A percentile compares a stretch with the other conserved stretches of the same genome.
Conservation (phyloP, 2,888 invertebrate genomes). For the Stenodera caucasica region DNA sequence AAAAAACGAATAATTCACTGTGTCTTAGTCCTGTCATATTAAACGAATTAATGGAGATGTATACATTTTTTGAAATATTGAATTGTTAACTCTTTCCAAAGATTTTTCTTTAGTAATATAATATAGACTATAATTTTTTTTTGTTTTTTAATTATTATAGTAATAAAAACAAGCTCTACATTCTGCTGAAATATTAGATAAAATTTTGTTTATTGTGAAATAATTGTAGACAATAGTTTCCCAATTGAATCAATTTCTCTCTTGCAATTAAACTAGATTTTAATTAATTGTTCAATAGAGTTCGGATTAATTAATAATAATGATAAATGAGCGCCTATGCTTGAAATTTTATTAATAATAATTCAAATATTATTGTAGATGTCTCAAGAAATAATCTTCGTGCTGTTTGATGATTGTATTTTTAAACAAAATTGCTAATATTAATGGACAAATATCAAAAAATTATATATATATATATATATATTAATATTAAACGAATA, state of each 20-base stretch:
- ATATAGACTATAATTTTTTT: constrained; percentile 34
- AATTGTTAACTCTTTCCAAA: constrained; percentile 58
- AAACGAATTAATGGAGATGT: constrained; percentile 54
- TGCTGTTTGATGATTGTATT: constrained; percentile 46
- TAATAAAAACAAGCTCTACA: constrained; percentile 51
- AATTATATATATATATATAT: no score
- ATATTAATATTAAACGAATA: constrained; percentile 38
- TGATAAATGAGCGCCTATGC: constrained; percentile 34
- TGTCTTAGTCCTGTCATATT: constrained; percentile 59
- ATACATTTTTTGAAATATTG: constrained; percentile 56
- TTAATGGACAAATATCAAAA: constrained; percentile 19
- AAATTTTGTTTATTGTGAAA: neutral
- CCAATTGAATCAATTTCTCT: no score
- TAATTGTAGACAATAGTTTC: neutral
- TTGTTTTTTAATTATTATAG: constrained; percentile 38
- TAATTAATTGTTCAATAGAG: constrained; percentile 23
- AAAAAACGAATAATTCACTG: constrained; percentile 56
- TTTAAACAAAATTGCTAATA: constrained; percentile 13
- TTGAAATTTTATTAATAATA: constrained; percentile 39
- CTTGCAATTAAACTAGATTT: no score
- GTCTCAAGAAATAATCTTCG: constrained; percentile 45
- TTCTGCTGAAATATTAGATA: constrained; percentile 32
- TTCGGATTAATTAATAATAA: constrained; percentile 14
- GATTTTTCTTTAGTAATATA: constrained; percentile 54
- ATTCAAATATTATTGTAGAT: constrained; percentile 47